Conservation (phyloP, 2,797 vertebrate genomes). For the Triplophysa bombifrons region DNA sequence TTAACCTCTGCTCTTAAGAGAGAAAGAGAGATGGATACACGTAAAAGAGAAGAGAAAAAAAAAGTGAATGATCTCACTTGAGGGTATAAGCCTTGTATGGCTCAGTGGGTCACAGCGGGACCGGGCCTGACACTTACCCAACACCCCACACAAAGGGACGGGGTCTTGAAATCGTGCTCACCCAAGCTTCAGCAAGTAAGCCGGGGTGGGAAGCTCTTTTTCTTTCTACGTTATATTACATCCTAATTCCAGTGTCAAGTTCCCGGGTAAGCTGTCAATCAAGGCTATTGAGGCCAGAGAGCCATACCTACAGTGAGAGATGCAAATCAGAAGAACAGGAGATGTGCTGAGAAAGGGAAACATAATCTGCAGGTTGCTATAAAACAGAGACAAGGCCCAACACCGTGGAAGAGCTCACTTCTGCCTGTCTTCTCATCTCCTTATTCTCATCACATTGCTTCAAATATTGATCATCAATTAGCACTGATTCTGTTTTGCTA, state of each 20-base stretch:
- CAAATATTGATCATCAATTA: slow-evolving; percentile 99
- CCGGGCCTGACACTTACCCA: slow-evolving; percentile 23
- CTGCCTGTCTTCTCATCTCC: slow-evolving; percentile 76
- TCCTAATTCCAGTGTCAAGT: slow-evolving; percentile 25
- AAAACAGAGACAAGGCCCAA: slow-evolving; percentile 14
- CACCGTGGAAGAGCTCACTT: slow-evolving; percentile 51
- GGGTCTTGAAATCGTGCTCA: slow-evolving; percentile 52
- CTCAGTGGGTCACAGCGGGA: slow-evolving; percentile 42
- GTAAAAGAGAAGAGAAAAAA: slow-evolving; percentile 10
- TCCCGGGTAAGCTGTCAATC: slow-evolving; percentile 17
- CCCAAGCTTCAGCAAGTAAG: slow-evolving; percentile 44
- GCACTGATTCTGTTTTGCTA: slow-evolving; percentile 97
- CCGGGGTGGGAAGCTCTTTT: slow-evolving; percentile 4
- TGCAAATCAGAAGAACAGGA: slow-evolving; percentile 15
- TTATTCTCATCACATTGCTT: slow-evolving; percentile 99
- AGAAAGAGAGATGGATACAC: neutral
- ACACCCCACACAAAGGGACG: slow-evolving; percentile 42
- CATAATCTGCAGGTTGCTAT: neutral
- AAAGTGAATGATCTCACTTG: slow-evolving; percentile 57
- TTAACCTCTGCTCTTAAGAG: too few relatives aligned
- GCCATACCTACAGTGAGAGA: slow-evolving; percentile 26
- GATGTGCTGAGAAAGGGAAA: slow-evolving; percentile 8
- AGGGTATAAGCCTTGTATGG: slow-evolving; percentile 63
- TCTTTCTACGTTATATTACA: neutral
- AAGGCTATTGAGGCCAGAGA: slow-evolving; percentile 16